Evolutionary conservation across 2,113 vertebrate genomes (phyloP), one percentile per base, ranked within the genome.

Genomic region (Stigmatopora nigra): DNA sequence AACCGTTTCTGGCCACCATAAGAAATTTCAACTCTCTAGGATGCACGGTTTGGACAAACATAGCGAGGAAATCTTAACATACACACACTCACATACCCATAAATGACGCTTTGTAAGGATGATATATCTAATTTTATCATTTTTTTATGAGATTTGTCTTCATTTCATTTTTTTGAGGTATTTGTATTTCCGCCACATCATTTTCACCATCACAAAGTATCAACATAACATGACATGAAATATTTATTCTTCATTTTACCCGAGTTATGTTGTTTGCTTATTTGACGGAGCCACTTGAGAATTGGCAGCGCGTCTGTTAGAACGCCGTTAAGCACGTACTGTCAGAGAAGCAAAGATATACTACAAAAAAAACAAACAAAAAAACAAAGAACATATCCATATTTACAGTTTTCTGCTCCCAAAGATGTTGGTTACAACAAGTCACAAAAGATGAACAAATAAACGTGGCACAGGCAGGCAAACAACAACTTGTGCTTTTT

Each of bases 401-500:
- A 61, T 79, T 82, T 63, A 62, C 49, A 9, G 31, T 52, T 13
- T 4, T 72, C 58, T 2, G n/a, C 63, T 76, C 62, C 20, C 22
- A 73, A 20, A 72, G 67, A 84, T 61, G 56, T 19, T 1, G 35
- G 25, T 13, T n/a, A 72, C 59, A 60, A 70, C 63, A 65, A 49
- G 64, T 57, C 20, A 7, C 38, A 35, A 35, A 63, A 16, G 53
- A 71, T 55, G 69, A 78, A 64, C 61, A 59, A 65, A 59, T 41
- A 64, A 61, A 17, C 4, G 44, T 65, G 60, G 61, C 20, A 17
- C 48, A 36, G 22, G 3, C 20, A 59, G 65, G 41, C 67, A 60
- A 64, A 67, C 77, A 71, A 81, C 75, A 61, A 65, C 57, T 63
- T 78, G 79, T 72, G 76, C 67, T 75, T 71, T 46, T 77, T 72